Base-by-base conservation (phyloP, 1,140 invertebrate genomes). In the Copidosoma floridanum region DNA sequence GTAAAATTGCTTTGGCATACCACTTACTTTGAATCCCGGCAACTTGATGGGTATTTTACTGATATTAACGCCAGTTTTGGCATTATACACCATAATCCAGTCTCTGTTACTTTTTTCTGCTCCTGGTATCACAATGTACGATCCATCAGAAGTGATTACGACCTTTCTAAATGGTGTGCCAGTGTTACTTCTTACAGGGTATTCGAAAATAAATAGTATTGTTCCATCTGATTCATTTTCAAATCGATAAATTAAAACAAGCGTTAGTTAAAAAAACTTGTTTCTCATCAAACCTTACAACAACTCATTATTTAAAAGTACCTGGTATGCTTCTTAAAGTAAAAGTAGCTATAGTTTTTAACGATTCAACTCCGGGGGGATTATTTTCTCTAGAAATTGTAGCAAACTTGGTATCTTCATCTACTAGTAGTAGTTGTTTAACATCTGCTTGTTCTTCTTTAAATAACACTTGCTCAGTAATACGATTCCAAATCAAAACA, bases 401-500 rank as follows among this genome's bases (percentile, higher is more conserved):
- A n/a, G 97, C 82, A 52, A 93, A 89, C 74, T 91, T 91, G 0
- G 85, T 84, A 6, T 92, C 92, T 41, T 91, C 88, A 66, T 94
- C 91, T 65, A 95, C 83, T 5, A 97, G 82, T 0, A 90, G 83
- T 4, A 99, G 80, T 75, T 97, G 94, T 60, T 89, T 89, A 5
- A 97, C 89, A 5, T 92, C 89, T 10, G 87, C 86, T 71, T 97
- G 91, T 67, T 90, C 87, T 69, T 93, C 87, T 81, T 92, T 91
- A 67, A 88, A 93, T 37, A 93, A 76, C 0, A 95, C 94, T 76
- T 89, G 85, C 64, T 91, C 87, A 1, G 89, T 90, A 32, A 86
- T 80, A n/a, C 93, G 83, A 68, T 95, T 91, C 96, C 96, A 99
- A 23, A 98, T 86, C 0, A 98, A 77, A 23, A 98, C 83, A 70